phyloP scores from a whole-genome alignment of 1,140 invertebrate species.

The Bombus affinis region DNA sequence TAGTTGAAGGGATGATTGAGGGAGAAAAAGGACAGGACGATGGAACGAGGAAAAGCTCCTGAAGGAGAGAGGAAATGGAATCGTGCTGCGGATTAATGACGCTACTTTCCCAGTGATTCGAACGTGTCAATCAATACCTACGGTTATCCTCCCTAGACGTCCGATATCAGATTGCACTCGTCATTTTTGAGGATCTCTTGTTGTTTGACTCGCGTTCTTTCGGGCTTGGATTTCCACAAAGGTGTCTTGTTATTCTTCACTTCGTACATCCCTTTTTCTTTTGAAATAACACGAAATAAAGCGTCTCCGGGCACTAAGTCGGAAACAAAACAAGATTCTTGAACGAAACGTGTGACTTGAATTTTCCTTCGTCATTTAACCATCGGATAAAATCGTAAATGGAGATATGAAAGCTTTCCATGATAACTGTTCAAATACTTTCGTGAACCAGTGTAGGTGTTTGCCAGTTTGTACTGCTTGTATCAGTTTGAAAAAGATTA shows the following conservation, averaged over 20 bases:
- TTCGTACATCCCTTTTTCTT: background rate
- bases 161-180: slow-evolving; percentile 41
- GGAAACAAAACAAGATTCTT: background rate
- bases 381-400: too few relatives aligned
- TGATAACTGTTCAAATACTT: too few relatives aligned
- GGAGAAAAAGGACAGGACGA: background rate
- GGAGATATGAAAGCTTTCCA: too few relatives aligned
- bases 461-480: too few relatives aligned
- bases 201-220: slow-evolving; percentile 53
- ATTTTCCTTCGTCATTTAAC: background rate
- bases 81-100: slow-evolving; percentile 61
- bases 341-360: background rate
- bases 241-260: slow-evolving; percentile 16
- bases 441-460: too few relatives aligned
- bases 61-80: slow-evolving; percentile 9
- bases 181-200: slow-evolving; percentile 47
- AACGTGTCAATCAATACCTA: slow-evolving; percentile 55
- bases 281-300: background rate
- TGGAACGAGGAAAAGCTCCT: background rate
- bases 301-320: rapidly evolving
- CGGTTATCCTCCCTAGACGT: slow-evolving; percentile 13
- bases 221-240: background rate
- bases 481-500: background rate
- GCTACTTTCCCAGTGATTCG: slow-evolving; percentile 60
- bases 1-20: background rate